phyloP scores from a whole-genome alignment of 2,113 vertebrate species.

The Speoplatyrhinus poulsoni region DNA sequence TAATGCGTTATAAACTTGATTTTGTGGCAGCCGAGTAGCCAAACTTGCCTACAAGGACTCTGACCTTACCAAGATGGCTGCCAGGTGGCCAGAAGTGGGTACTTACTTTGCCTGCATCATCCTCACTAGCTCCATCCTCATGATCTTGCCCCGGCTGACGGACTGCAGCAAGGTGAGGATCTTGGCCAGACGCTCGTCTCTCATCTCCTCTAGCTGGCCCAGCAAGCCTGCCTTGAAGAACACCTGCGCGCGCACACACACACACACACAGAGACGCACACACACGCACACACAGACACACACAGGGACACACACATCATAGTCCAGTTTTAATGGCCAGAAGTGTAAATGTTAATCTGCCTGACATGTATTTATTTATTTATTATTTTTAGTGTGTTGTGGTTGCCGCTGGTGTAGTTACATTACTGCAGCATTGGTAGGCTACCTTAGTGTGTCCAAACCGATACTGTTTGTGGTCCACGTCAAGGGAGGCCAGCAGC shows the following conservation, averaged over 20 bases:
- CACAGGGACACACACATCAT: no score
- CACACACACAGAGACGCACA: no score
- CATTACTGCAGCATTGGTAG: not conserved
- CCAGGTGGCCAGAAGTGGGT: not conserved
- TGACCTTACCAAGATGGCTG: no score
- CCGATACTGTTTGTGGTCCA: constrained; percentile 83
- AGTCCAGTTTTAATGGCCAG: no score
- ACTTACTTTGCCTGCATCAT: constrained; percentile 81
- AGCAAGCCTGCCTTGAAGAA: constrained; percentile 94
- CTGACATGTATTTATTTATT: no score
- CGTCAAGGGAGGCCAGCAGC: constrained; percentile 78
- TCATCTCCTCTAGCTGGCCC: constrained; percentile 86
- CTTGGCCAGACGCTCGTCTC: constrained; percentile 89
- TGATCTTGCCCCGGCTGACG: constrained; percentile 82
- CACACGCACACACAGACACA: no score
- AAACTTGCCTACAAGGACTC: no score
- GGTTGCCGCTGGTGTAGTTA: no score
- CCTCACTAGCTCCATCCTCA: constrained; percentile 83
- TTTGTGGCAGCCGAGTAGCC: no score
- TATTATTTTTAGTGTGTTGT: no score
- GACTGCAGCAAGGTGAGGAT: constrained; percentile 89
- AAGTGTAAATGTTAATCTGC: no score
- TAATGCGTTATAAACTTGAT: no score
- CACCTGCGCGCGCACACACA: constrained; percentile 72
- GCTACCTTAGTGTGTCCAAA: constrained; percentile 86